A percentile compares a stretch with the other conserved stretches of the same genome.
phyloP scores from a whole-genome alignment of 2,113 vertebrate species.

The Pseudopipra pipra region DNA sequence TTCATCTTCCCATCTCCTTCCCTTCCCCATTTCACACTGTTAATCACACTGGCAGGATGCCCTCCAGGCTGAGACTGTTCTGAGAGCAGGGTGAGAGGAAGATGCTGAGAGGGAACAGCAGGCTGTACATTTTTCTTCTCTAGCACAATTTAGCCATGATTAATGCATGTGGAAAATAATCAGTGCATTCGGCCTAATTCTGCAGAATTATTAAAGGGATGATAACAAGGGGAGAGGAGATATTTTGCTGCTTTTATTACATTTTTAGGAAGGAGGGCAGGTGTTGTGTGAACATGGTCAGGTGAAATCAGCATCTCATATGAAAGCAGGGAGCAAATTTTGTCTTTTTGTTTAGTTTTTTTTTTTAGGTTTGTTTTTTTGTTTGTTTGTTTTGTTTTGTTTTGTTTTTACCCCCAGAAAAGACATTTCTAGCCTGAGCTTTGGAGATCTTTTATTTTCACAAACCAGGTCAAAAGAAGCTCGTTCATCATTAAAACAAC shows the following conservation, averaged over 20 bases:
- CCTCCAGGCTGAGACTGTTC: constrained; percentile 44
- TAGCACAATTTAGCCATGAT: constrained; percentile 8
- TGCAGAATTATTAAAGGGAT: background rate
- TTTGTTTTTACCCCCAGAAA: background rate
- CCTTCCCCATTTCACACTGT: background rate
- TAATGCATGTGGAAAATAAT: constrained; percentile 33
- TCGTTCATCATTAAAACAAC: background rate
- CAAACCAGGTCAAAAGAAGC: background rate
- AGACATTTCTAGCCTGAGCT: background rate
- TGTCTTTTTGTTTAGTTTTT: background rate
- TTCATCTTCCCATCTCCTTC: background rate
- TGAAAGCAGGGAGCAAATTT: background rate
- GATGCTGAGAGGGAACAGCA: constrained; percentile 37
- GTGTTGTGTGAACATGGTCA: background rate
- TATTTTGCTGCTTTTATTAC: background rate
- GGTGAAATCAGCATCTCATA: background rate
- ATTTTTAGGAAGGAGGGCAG: background rate
- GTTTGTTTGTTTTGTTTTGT: too few species aligned
- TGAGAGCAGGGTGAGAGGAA: constrained; percentile 22
- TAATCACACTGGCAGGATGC: constrained; percentile 40
- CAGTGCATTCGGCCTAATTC: background rate
- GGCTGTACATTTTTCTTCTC: constrained; percentile 11
- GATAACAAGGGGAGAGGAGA: background rate
- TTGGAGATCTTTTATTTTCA: background rate
- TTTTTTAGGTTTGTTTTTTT: too few species aligned